These are phyloP conservation scores for Ornithoptera alexandrae DNA, from an alignment of 2,888 invertebrate genomes.

Conservation along the genomic window DNA sequence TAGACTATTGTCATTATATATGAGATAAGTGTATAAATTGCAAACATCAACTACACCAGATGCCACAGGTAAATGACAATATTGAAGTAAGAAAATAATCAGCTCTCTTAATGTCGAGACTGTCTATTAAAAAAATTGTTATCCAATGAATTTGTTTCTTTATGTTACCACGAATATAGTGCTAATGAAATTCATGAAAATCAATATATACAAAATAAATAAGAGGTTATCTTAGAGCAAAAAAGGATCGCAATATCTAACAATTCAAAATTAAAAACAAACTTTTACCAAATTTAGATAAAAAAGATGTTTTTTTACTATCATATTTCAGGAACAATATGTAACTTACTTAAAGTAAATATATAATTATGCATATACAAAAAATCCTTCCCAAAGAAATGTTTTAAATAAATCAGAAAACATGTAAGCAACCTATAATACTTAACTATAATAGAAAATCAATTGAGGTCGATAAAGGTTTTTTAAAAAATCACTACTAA, in stretches of 20 bases:
- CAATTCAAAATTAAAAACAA: background rate
- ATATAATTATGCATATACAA: slow-evolving; percentile 6
- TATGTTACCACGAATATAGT: background rate
- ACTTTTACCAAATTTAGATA: background rate
- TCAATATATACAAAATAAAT: background rate
- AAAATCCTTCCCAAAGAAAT: background rate
- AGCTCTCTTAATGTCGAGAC: too few relatives aligned
- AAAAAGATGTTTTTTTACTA: background rate
- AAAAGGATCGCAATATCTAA: background rate
- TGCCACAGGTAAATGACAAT: background rate
- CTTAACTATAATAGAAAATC: background rate
- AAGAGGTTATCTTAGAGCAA: background rate
- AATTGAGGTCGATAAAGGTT: slow-evolving; percentile 10
- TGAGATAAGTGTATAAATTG: background rate
- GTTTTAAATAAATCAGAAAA: slow-evolving; percentile 19
- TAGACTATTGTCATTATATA: slow-evolving; percentile 46
- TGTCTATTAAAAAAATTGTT: too few relatives aligned
- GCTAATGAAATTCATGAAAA: background rate
- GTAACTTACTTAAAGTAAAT: slow-evolving; percentile 18
- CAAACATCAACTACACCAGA: background rate
- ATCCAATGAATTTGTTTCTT: background rate
- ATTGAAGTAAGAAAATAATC: background rate
- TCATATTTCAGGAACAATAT: slow-evolving; percentile 13
- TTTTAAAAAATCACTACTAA: background rate
- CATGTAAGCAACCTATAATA: slow-evolving; percentile 21